Base-by-base conservation (phyloP, 1,140 invertebrate species). In the Nomia melanderi region DNA sequence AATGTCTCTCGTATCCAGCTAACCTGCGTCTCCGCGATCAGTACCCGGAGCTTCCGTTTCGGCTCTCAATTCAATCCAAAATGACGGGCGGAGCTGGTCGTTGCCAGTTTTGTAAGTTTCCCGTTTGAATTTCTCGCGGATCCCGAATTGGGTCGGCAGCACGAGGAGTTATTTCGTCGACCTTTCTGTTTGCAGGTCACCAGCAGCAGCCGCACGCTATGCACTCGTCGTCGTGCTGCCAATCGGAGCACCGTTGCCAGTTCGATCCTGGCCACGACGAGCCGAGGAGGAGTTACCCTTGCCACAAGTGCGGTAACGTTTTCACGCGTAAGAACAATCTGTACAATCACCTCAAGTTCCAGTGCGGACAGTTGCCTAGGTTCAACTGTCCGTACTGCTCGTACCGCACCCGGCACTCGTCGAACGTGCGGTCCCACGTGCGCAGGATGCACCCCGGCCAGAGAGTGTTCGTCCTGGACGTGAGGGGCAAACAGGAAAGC, bases 351-450 rank as follows among this genome's bases (percentile, higher is more conserved):
- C 84, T 87, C 0, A 88, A 88, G 57, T 92, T 91, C 85, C 93
- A 94, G 81, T 94, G 93, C 77, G 94, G 94, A 6, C 91, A 93
- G 50, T 91, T 93, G 76, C 93, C 93, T 5, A 88, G 92, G 62
- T 93, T 94, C 79, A 91, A 92, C 65, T 94, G 94, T 79, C 92
- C 91, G 0, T 84, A 90, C 62, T 93, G 93, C 67, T 63, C 85
- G 6, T 91, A 92, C 53, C 87, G 87, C 12, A 90, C 92, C 31
- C 91, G 91, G 63, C 89, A 93, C 47, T 87, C 87, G 27, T 90
- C 88, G 0, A 92, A 92, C 41, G 82, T 91, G 11, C 88, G 90
- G 27, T 85, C 86, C 0, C 91, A 92, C 60, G 83, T 92, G 44
- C 79, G 87, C 20, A 84, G 76, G 29, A 86, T 82, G 62, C 85